Percentiles rank a stretch among this genome's conserved stretches.
phyloP scores from a whole-genome alignment of 37 sponge, comb jelly and placozoan genomes.

The Cliona cf. orientalis region DNA sequence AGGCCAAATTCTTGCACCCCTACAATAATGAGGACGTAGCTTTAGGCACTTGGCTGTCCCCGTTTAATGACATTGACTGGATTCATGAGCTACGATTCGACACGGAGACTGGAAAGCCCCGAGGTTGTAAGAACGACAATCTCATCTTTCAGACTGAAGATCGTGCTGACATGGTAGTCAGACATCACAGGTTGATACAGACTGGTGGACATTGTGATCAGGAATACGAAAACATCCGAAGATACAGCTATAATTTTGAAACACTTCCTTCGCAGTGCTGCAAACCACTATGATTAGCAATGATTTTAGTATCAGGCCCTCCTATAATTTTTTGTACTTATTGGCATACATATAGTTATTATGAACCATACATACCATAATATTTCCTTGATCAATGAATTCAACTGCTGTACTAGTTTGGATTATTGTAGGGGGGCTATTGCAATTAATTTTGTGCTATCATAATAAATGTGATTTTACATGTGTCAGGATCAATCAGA shows the following conservation, averaged over 20 bases:
- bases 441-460: no score
- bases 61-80: conserved; percentile 54
- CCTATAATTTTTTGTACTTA: not conserved
- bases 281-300: not conserved
- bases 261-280: conserved; percentile 35
- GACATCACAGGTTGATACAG: not conserved
- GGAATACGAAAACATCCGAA: not conserved
- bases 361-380: no score
- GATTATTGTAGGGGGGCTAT: no score
- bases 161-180: not conserved
- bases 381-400: no score
- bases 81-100: conserved; percentile 73
- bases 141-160: conserved; percentile 29
- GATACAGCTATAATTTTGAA: conserved; percentile 19
- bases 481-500: no score
- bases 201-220: not conserved
- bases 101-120: conserved; percentile 49
- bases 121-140: conserved; percentile 74
- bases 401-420: no score
- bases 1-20: conserved; percentile 27
- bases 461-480: no score
- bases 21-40: conserved; percentile 64
- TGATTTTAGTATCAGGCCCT: no score
- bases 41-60: conserved; percentile 57
- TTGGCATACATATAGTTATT: not conserved